Conservation (phyloP, 2,113 vertebrate genomes). For the Laticauda laticaudata region DNA sequence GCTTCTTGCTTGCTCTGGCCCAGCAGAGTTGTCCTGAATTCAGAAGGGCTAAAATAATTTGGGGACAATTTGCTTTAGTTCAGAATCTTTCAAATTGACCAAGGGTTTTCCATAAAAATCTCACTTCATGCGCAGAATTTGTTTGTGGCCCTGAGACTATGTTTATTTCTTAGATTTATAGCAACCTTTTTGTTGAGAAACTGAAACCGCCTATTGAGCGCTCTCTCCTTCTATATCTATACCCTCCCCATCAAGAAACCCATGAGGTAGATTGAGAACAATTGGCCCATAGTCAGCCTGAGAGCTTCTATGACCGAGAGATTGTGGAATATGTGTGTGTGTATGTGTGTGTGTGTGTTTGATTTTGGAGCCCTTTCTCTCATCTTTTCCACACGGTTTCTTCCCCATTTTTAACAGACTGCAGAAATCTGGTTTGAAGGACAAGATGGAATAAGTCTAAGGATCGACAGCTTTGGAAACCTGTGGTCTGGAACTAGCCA, state of each 20-base stretch:
- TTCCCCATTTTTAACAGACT: neutral
- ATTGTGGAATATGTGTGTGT: neutral
- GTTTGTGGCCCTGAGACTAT: neutral
- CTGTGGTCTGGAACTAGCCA: neutral
- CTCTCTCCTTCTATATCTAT: neutral
- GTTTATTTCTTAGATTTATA: neutral
- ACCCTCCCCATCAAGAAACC: neutral
- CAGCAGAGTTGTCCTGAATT: neutral
- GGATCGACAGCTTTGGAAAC: neutral
- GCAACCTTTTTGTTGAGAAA: neutral
- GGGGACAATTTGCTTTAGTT: neutral
- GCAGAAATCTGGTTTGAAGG: neutral
- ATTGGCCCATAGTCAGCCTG: neutral
- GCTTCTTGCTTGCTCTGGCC: neutral
- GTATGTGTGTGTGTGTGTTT: neutral
- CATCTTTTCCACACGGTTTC: neutral
- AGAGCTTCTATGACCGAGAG: neutral
- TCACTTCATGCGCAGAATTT: neutral
- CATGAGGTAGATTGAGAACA: neutral
- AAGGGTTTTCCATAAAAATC: neutral
- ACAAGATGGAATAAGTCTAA: neutral
- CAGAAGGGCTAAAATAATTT: neutral
- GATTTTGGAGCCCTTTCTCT: neutral
- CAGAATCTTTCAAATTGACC: neutral
- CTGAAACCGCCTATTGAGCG: neutral